phyloP scores from a whole-genome alignment of 2,888 invertebrate species.

The Bursaphelenchus okinawaensis region DNA sequence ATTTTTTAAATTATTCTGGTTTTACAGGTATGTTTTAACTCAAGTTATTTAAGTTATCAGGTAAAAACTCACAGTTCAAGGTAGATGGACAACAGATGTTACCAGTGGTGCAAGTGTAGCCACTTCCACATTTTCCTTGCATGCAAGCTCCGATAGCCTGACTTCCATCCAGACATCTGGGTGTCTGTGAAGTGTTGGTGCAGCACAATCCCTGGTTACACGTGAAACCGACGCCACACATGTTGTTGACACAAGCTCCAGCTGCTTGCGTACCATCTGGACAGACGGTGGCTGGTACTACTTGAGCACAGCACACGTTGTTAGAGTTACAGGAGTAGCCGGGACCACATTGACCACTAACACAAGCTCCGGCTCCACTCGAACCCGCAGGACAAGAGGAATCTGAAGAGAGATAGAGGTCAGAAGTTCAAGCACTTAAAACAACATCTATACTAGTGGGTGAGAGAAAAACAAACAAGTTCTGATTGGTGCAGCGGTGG shows the following conservation, averaged over 20 bases:
- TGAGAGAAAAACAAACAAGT: conserved; percentile 10
- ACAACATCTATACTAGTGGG: too few relatives aligned
- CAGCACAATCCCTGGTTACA: conserved; percentile 58
- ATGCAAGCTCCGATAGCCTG: conserved; percentile 48
- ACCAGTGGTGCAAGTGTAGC: conserved; percentile 48
- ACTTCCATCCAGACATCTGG: conserved; percentile 48
- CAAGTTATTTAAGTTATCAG: neutral
- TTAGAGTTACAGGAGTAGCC: conserved; percentile 48
- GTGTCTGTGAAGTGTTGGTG: conserved; percentile 44
- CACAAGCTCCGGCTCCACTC: conserved; percentile 42
- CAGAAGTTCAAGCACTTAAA: too few relatives aligned
- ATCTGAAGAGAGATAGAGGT: conserved; percentile 9
- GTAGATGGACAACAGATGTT: conserved; percentile 53
- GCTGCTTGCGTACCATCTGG: conserved; percentile 57
- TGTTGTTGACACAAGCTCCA: conserved; percentile 55
- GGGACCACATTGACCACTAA: conserved; percentile 50
- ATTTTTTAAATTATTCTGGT: too few relatives aligned
- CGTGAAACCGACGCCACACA: conserved; percentile 56
- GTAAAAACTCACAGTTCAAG: conserved; percentile 20
- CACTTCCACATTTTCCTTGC: conserved; percentile 51
- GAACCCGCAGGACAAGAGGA: conserved; percentile 36
- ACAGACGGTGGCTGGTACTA: conserved; percentile 37
- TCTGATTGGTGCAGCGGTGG: conserved; percentile 7
- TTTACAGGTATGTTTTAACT: neutral
- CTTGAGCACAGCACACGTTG: conserved; percentile 46